These are phyloP conservation scores for Aphidius gifuensis DNA, from an alignment of 1,140 invertebrate genomes.

Conservation along the genomic window DNA sequence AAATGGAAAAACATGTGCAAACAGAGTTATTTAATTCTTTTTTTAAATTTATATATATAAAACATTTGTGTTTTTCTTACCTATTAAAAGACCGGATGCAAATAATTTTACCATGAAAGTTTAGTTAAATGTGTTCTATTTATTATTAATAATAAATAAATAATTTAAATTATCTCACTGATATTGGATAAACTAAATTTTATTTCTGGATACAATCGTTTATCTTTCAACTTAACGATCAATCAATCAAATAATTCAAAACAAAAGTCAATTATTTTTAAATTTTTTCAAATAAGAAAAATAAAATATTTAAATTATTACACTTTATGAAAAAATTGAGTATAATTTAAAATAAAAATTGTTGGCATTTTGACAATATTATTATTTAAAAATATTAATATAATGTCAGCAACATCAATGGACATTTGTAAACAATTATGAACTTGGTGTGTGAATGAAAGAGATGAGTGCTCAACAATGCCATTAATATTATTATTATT, in stretches of 20 bases:
- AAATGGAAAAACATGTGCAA: too few relatives aligned
- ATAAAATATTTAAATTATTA: background rate
- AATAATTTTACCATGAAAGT: constrained; percentile 28
- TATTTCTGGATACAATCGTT: too few relatives aligned
- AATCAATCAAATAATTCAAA: background rate
- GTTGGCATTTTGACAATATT: constrained; percentile 29
- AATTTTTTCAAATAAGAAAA: background rate
- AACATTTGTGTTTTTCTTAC: constrained; percentile 25
- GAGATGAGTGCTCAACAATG: constrained; percentile 33
- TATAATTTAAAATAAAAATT: constrained; percentile 26
- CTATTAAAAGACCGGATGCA: constrained; percentile 30
- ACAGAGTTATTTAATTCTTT: too few relatives aligned
- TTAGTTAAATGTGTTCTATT: constrained; percentile 33
- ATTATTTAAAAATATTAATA: constrained; percentile 27
- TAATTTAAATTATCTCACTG: constrained; percentile 29
- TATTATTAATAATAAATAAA: background rate
- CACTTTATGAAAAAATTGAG: constrained; percentile 26
- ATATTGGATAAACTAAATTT: constrained; percentile 29
- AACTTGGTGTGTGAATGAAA: constrained; percentile 15
- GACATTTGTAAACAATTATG: constrained; percentile 21
- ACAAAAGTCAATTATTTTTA: background rate
- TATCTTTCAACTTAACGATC: background rate
- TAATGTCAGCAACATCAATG: constrained; percentile 23
- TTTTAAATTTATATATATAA: background rate
- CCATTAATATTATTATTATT: constrained; percentile 26